Base-by-base conservation (phyloP, 2,888 invertebrate species). In the Dugesia japonica region DNA sequence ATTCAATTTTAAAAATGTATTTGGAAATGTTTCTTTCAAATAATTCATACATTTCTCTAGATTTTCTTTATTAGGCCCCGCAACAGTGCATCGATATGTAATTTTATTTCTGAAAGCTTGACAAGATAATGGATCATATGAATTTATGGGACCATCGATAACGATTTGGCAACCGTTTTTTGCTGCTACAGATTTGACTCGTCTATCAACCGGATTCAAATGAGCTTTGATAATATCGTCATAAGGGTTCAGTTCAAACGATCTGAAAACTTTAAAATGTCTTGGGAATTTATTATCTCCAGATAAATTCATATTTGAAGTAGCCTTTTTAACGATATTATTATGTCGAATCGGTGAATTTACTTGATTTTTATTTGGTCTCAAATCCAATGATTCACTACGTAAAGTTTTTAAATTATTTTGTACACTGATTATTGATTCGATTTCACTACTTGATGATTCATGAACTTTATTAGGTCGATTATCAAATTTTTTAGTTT, bases 401-500 rank as follows among this genome's bases (percentile, higher is more conserved):
- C 56, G 56, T 9, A 56, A n/a, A n/a, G 56, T 56, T 56, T 20
- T n/a, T 9, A 56, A 7, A 56, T 56, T 56, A 56, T 56, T 56
- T 20, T 56, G 4, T 9, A n/a, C 23, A 56, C 56, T 56, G 4
- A n/a, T 56, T 9, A n/a, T 56, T 20, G 56, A 56, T 23, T 56
- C 56, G 4, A 20, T 56, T 9, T 56, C 56, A 23, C 56, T 56
- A 20, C n/a, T 20, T 7, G 56, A 56, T n/a, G 23, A 56, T 56
- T 56, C 56, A n/a, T 56, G n/a, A 4, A 56, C 56, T 20, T 56
- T 56, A 4, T 4, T 23, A 4, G 56, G 7, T 9, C 56, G 56
- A 56, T n/a, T 56, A 56, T 56, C 56, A n/a, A 13, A 56, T 56
- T 56, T 56, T n/a, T 56, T 56, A 56, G n/a, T n/a, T n/a, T n/a